phyloP scores from a whole-genome alignment of 2,888 invertebrate genomes.

The Hartigia nigra region DNA sequence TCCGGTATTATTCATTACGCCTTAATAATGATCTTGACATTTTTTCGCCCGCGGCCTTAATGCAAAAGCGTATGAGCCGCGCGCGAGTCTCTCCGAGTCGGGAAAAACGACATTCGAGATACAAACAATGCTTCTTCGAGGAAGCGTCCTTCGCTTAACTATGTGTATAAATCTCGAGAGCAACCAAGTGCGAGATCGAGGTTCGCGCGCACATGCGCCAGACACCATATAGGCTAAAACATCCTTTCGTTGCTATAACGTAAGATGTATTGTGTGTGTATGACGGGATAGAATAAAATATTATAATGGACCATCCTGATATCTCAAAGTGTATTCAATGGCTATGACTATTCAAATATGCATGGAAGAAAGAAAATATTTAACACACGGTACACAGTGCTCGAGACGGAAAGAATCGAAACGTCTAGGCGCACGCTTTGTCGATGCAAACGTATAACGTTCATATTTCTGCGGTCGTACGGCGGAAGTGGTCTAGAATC shows the following conservation, averaged over 20 bases:
- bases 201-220: neutral
- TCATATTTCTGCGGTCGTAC: constrained; percentile 24
- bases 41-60: constrained; percentile 10
- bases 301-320: neutral
- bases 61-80: neutral
- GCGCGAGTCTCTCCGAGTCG: neutral
- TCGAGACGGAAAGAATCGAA: constrained; percentile 26
- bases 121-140: neutral
- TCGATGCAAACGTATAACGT: constrained; percentile 26
- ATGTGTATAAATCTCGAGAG: neutral
- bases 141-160: neutral
- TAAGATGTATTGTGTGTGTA: neutral
- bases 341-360: neutral
- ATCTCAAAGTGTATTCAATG: neutral
- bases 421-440: constrained; percentile 5
- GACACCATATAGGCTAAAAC: neutral
- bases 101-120: neutral
- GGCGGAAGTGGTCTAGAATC: constrained; percentile 24
- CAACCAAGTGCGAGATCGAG: neutral
- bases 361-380: neutral
- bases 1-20: constrained; percentile 54
- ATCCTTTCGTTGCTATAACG: neutral
- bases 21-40: constrained; percentile 46
- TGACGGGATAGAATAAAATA: neutral
- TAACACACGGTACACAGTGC: constrained; percentile 8